A percentile compares a stretch with the other conserved stretches of the same genome.
phyloP scores from a whole-genome alignment of 2,888 invertebrate genomes.

The Agrochola macilenta region DNA sequence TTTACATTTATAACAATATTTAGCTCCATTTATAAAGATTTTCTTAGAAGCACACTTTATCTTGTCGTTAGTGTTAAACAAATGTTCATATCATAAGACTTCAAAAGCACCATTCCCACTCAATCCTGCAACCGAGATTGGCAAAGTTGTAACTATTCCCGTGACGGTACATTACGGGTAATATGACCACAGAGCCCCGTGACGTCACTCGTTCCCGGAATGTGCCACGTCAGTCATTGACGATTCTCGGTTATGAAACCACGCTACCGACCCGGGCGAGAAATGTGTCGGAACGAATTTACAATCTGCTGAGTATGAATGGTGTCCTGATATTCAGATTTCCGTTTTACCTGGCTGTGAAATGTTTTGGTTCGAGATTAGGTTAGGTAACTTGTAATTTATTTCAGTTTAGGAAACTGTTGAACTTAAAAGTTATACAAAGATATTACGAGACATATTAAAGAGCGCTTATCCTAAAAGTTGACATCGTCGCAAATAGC shows the following conservation, averaged over 20 bases:
- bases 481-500: too few relatives aligned
- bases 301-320: conserved; percentile 41
- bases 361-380: neutral
- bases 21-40: neutral
- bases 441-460: too few relatives aligned
- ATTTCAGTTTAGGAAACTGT: too few relatives aligned
- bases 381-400: neutral
- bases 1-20: neutral
- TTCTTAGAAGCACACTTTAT: neutral
- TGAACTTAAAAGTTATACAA: too few relatives aligned
- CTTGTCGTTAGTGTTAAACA: neutral
- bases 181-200: conserved; percentile 45
- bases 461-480: too few relatives aligned
- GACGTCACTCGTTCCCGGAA: conserved; percentile 51
- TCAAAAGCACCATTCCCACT: conserved; percentile 16
- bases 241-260: conserved; percentile 60
- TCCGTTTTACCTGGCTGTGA: conserved; percentile 1
- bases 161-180: conserved; percentile 23
- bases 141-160: conserved; percentile 46
- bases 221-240: conserved; percentile 58
- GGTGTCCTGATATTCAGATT: conserved; percentile 37
- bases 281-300: conserved; percentile 51
- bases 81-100: conserved; percentile 17
- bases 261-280: conserved; percentile 40
- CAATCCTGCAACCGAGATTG: conserved; percentile 32